These are phyloP conservation scores for Heteromyza rotundicornis DNA, from an alignment of 2,888 invertebrate species.

Conservation along the genomic window DNA sequence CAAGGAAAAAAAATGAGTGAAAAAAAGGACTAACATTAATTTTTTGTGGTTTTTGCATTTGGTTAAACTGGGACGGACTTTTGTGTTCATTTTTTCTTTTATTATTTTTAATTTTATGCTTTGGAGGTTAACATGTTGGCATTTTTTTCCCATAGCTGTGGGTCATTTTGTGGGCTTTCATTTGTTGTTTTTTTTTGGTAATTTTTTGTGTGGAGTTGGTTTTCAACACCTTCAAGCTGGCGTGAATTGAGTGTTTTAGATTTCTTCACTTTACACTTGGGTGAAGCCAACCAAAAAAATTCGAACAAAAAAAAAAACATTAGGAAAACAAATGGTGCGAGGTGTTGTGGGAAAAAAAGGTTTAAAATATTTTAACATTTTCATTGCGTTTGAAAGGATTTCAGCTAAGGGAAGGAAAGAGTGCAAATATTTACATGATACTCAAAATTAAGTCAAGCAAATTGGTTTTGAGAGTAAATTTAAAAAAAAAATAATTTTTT, in stretches of 20 bases:
- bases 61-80: conserved; percentile 49
- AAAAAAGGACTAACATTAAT: conserved; percentile 16
- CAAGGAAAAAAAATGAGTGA: conserved; percentile 40
- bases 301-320: background rate
- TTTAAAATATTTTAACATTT: too few species aligned
- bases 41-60: conserved; percentile 56
- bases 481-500: too few species aligned
- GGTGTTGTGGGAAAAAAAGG: too few species aligned
- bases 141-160: background rate
- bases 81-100: conserved; percentile 1
- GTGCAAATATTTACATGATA: too few species aligned
- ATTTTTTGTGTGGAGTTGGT: conserved; percentile 30
- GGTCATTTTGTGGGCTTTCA: conserved; percentile 15
- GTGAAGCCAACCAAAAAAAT: background rate
- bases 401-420: too few species aligned
- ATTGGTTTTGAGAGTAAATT: too few species aligned
- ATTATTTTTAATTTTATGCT: background rate
- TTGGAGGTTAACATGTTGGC: background rate
- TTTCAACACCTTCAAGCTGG: conserved; percentile 52
- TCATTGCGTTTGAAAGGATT: too few species aligned
- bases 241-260: conserved; percentile 53
- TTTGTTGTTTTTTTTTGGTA: conserved; percentile 9
- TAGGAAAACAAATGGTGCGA: too few species aligned
- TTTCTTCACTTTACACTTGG: conserved; percentile 25
- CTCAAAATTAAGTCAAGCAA: too few species aligned